These are phyloP conservation scores for Habropoda laboriosa DNA, from an alignment of 1,140 invertebrate species.

Conservation along the genomic window DNA sequence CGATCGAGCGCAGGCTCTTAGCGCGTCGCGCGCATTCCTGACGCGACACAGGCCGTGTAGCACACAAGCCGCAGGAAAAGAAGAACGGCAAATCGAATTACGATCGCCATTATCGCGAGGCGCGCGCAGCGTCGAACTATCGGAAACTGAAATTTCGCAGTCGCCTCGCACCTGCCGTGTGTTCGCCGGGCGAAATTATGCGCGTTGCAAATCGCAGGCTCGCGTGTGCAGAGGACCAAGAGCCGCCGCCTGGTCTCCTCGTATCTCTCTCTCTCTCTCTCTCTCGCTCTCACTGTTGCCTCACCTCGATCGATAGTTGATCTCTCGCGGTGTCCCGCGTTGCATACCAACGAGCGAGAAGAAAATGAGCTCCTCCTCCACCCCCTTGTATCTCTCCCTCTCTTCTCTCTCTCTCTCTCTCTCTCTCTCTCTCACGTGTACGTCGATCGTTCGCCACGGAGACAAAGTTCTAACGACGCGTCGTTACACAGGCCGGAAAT, in stretches of 20 bases:
- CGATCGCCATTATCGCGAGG: slow-evolving; percentile 61
- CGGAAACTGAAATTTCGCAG: slow-evolving; percentile 68
- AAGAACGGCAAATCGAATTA: slow-evolving; percentile 60
- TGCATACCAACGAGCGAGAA: slow-evolving; percentile 63
- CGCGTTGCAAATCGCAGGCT: slow-evolving; percentile 65
- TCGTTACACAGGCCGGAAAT: slow-evolving; percentile 25
- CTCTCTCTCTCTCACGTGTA: not conserved
- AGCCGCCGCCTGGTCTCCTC: not conserved
- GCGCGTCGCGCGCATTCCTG: not conserved
- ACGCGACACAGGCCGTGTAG: not conserved
- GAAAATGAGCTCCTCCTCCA: slow-evolving; percentile 47
- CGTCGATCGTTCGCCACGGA: slow-evolving; percentile 11
- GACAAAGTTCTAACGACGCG: slow-evolving; percentile 60
- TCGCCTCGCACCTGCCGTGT: slow-evolving; percentile 62
- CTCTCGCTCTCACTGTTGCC: not conserved
- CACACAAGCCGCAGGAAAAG: slow-evolving; percentile 9
- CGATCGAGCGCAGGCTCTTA: not conserved
- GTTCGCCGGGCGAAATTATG: slow-evolving; percentile 59
- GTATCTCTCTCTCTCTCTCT: not conserved
- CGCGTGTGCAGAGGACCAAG: slow-evolving; percentile 48
- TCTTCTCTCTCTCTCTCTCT: not conserved
- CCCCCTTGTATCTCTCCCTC: not conserved
- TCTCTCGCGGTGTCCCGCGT: slow-evolving; percentile 57
- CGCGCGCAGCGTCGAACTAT: slow-evolving; percentile 55
- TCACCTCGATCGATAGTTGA: slow-evolving; percentile 62